Evolutionary conservation across 2,113 vertebrate species (phyloP).

Genomic region (Mus pahari): DNA sequence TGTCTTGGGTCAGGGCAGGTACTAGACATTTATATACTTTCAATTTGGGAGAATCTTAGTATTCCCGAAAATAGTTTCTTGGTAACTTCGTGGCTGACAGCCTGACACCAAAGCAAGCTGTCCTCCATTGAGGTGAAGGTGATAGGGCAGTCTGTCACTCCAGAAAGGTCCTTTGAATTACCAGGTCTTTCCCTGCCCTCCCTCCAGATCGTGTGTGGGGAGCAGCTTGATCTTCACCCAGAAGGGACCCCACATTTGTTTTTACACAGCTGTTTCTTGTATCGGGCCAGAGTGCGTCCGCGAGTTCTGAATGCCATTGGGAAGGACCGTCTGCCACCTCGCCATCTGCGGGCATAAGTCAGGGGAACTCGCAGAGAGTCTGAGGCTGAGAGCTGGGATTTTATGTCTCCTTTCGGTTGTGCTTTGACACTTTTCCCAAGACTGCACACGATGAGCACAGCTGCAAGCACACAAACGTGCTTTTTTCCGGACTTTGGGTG

Average conservation of each 20-base stretch:
- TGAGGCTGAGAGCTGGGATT: conserved; percentile 57
- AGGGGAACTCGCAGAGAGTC: conserved; percentile 41
- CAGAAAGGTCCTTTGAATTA: conserved; percentile 16
- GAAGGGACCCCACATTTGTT: conserved; percentile 52
- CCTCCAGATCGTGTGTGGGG: background rate
- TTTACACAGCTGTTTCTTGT: conserved; percentile 66
- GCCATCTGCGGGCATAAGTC: conserved; percentile 75
- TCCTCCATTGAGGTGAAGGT: background rate
- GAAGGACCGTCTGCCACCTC: conserved; percentile 42
- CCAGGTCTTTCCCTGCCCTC: background rate
- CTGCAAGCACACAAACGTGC: conserved; percentile 60
- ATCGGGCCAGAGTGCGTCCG: conserved; percentile 2
- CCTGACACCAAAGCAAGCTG: background rate
- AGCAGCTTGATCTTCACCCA: conserved; percentile 41
- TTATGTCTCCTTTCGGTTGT: conserved; percentile 53
- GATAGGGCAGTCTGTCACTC: background rate
- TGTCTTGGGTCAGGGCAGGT: conserved; percentile 31
- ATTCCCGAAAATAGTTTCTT: background rate
- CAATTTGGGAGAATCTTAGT: background rate
- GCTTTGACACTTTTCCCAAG: conserved; percentile 36
- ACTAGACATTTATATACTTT: conserved; percentile 41
- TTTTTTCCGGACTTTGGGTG: conserved; percentile 64
- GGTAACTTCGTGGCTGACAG: background rate
- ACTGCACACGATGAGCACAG: conserved; percentile 22
- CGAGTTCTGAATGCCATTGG: conserved; percentile 66